Evolutionary conservation across 2,113 vertebrate species (phyloP).

Genomic region (Butastur rufipennis): DNA sequence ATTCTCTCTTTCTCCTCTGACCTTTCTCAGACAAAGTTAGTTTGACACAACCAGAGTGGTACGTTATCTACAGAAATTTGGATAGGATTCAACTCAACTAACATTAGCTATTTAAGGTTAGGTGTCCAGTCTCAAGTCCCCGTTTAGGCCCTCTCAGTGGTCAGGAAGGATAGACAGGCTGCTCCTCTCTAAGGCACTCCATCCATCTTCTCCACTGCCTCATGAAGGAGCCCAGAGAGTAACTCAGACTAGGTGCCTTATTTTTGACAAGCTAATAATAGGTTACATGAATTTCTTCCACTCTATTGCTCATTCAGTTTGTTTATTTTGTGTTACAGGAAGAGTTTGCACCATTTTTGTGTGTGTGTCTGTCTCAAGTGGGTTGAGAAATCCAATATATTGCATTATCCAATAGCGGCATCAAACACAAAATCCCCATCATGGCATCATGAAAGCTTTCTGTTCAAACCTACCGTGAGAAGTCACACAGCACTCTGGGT

Average conservation of each 20-base stretch:
- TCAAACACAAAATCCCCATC: not conserved
- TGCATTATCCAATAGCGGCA: not conserved
- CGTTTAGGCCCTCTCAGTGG: not conserved
- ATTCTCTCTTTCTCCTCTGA: not conserved
- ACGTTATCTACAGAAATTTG: not conserved
- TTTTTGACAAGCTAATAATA: not conserved
- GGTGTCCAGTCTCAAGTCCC: not conserved
- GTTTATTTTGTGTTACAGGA: not conserved
- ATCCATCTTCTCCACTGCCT: not conserved
- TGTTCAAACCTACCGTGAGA: not conserved
- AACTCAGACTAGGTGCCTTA: not conserved
- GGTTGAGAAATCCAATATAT: not conserved
- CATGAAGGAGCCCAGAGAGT: not conserved
- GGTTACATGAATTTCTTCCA: not conserved
- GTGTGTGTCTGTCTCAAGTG: not conserved
- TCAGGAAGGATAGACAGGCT: not conserved
- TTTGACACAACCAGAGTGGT: not conserved
- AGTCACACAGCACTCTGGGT: not conserved
- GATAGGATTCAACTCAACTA: not conserved
- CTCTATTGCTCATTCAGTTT: not conserved
- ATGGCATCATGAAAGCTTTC: not conserved
- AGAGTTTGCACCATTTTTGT: not conserved
- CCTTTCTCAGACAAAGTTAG: not conserved
- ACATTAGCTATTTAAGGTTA: not conserved
- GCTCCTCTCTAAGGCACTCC: not conserved